Conservation (phyloP, 2,888 invertebrate genomes). For the Aethes cnicana region DNA sequence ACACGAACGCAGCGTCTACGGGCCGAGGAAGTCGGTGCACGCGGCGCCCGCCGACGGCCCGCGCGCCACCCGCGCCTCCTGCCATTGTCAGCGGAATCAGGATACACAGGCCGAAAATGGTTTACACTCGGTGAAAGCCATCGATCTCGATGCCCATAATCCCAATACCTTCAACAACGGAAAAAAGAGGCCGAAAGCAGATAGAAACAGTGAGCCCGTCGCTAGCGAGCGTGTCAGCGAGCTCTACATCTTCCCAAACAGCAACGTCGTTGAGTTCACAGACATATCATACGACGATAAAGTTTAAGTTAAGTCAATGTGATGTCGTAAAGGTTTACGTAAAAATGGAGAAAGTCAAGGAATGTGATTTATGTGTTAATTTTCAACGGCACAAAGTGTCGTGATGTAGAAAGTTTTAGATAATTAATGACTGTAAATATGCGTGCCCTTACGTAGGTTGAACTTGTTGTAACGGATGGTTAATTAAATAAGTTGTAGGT, state of each 20-base stretch:
- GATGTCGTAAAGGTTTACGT: conserved; percentile 9
- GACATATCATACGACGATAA: conserved; percentile 72
- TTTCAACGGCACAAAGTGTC: conserved; percentile 20
- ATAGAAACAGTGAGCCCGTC: conserved; percentile 54
- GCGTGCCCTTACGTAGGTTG: no score
- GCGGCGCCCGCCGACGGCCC: conserved; percentile 53
- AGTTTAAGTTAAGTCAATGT: conserved; percentile 52
- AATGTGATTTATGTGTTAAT: conserved; percentile 24
- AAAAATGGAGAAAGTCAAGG: not conserved
- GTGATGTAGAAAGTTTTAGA: not conserved
- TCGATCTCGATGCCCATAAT: conserved; percentile 48
- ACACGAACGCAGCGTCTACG: conserved; percentile 65
- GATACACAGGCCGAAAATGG: conserved; percentile 52
- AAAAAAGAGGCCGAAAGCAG: conserved; percentile 49
- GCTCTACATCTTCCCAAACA: conserved; percentile 74
- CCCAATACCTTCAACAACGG: conserved; percentile 30
- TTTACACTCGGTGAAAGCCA: conserved; percentile 49
- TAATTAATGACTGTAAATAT: conserved; percentile 14
- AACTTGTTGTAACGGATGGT: no score
- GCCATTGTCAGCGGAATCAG: conserved; percentile 56
- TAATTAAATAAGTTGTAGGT: no score
- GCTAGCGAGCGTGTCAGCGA: conserved; percentile 72
- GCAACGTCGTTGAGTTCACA: conserved; percentile 73
- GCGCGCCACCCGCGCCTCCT: conserved; percentile 54
- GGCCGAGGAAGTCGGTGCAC: conserved; percentile 64